Base-by-base conservation (phyloP, 2,888 invertebrate genomes). In the Morpho deidamia region DNA sequence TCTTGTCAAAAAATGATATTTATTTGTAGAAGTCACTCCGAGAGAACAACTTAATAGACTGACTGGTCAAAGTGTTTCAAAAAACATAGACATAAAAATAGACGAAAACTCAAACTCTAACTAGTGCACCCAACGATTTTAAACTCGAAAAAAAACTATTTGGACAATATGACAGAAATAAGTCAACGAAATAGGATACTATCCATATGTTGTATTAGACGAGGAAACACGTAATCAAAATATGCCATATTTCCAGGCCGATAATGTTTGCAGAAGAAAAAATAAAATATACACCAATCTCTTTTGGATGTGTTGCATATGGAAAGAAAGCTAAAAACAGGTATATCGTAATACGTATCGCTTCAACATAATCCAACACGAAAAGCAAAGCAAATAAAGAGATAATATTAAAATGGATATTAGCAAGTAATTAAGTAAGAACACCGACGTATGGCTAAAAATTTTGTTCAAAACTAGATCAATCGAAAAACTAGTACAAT, bases 1-100 rank as follows among this genome's bases (percentile, higher is more conserved):
- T n/a, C n/a, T n/a, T n/a, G n/a, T n/a, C n/a, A n/a, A n/a, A n/a
- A n/a, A n/a, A n/a, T 46, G n/a, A 34, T 34, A 47, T 32, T 53
- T 47, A 56, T 56, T 56, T 38, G 38, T 45, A 46, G 52, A 42
- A 49, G 45, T 48, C 44, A 53, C 53, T 40, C 34, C 50, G 49
- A 50, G 50, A 43, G 50, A 53, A 38, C 45, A 46, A 50, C 43
- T 11, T 49, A 50, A n/a, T n/a, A n/a, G n/a, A n/a, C n/a, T n/a
- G n/a, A n/a, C n/a, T n/a, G n/a, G n/a, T n/a, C n/a, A n/a, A n/a
- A n/a, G n/a, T n/a, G n/a, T n/a, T n/a, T n/a, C n/a, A n/a, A n/a
- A n/a, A n/a, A n/a, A n/a, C n/a, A n/a, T n/a, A n/a, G n/a, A n/a
- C n/a, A n/a, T n/a, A n/a, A n/a, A 35, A 47, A 23, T 49, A 39